Evolutionary conservation across 2,113 vertebrate species (phyloP).

Genomic region (Sebastes fasciatus): DNA sequence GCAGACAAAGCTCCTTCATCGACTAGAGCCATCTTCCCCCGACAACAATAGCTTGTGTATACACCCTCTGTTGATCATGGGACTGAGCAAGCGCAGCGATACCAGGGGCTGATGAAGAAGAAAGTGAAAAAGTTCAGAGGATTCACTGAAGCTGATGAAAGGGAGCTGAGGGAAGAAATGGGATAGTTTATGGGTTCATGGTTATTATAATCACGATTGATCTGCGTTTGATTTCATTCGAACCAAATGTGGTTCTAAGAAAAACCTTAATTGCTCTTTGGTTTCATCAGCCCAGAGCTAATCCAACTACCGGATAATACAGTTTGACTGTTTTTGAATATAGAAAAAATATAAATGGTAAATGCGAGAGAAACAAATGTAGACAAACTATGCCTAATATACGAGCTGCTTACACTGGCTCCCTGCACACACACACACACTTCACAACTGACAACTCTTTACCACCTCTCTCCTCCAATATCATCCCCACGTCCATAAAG

Average conservation of each 20-base stretch:
- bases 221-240: conserved; percentile 27
- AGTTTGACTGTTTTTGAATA: not conserved
- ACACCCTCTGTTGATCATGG: conserved; percentile 45
- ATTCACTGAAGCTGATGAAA: conserved; percentile 7
- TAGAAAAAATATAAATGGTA: not conserved
- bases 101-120: conserved; percentile 33
- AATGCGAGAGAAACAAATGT: not conserved
- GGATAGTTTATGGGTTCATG: conserved; percentile 7
- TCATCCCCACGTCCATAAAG: conserved; percentile 32
- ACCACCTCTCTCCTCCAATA: conserved; percentile 20
- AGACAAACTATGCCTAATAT: not conserved
- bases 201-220: conserved; percentile 9
- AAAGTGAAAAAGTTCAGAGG: conserved; percentile 48
- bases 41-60: conserved; percentile 39
- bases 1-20: conserved; percentile 35
- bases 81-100: conserved; percentile 29
- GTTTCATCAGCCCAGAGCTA: conserved; percentile 20
- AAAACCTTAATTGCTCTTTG: conserved; percentile 22
- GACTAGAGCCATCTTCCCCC: conserved; percentile 2
- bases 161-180: not conserved
- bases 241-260: conserved; percentile 23
- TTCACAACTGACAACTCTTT: conserved; percentile 32
- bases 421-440: conserved; percentile 6
- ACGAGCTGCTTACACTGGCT: not conserved
- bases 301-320: not conserved